Percentiles rank a stretch among this genome's conserved stretches.
phyloP scores from a whole-genome alignment of 2,797 vertebrate species.

The Parambassis ranga region DNA sequence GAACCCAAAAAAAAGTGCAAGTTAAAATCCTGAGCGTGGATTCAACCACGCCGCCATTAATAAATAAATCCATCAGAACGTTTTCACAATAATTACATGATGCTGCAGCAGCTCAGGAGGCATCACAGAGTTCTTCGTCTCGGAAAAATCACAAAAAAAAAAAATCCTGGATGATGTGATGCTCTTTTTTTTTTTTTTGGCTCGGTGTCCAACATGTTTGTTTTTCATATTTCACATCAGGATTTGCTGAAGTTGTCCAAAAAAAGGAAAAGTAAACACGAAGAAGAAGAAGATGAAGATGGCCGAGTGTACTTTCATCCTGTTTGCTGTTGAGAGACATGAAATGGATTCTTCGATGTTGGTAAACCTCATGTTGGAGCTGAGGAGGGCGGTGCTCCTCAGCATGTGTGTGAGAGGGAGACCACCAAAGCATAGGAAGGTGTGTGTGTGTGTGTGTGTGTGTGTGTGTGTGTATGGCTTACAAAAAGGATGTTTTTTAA shows the following conservation, averaged over 20 bases:
- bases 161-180: conserved; percentile 23
- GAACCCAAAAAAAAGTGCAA: not conserved
- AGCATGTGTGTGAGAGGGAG: conserved; percentile 3
- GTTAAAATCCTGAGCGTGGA: not conserved
- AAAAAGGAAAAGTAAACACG: not conserved
- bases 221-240: conserved; percentile 26
- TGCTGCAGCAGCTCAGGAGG: not conserved
- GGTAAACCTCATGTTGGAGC: conserved; percentile 33
- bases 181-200: conserved; percentile 24
- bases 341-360: conserved; percentile 56
- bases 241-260: conserved; percentile 28
- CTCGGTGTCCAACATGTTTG: conserved; percentile 24
- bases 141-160: conserved; percentile 6
- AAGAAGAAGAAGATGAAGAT: conserved; percentile 17
- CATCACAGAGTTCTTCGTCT: conserved; percentile 5
- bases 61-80: conserved; percentile 40
- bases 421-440: conserved; percentile 4
- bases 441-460: not conserved
- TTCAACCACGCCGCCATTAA: conserved; percentile 22
- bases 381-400: conserved; percentile 16
- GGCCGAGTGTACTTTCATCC: conserved; percentile 44
- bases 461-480: conserved; percentile 26
- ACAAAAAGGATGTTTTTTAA: conserved; percentile 14
- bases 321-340: conserved; percentile 52
- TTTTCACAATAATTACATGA: conserved; percentile 29